Evolutionary conservation across 1,140 invertebrate genomes (phyloP).

Genomic region (Tribolium madens): DNA sequence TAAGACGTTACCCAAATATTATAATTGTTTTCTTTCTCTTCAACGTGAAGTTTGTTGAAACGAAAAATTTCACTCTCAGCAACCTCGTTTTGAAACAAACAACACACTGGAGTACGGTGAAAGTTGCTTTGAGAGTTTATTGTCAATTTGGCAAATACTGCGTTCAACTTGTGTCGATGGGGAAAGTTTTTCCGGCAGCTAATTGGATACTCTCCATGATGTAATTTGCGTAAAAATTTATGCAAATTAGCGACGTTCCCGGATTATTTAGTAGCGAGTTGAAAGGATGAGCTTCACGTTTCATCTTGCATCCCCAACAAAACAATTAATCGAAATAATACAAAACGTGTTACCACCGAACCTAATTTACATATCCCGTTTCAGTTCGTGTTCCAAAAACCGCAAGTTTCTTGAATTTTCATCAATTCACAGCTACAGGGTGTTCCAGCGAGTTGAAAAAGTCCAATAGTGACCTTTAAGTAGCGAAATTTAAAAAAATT

Average conservation of each 20-base stretch:
- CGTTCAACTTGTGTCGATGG: not conserved
- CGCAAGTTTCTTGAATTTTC: too few species aligned
- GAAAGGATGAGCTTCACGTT: not conserved
- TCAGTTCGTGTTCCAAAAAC: too few species aligned
- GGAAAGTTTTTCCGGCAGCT: constrained; percentile 2
- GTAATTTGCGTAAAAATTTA: constrained; percentile 23
- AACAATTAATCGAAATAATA: constrained; percentile 14
- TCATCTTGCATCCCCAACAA: constrained; percentile 6
- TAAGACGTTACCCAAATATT: not conserved
- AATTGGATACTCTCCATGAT: not conserved
- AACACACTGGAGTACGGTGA: not conserved
- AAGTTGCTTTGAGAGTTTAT: not conserved
- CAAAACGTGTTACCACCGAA: not conserved
- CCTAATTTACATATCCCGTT: not conserved
- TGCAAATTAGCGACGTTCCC: constrained; percentile 28
- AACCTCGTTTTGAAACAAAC: not conserved
- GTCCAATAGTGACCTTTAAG: too few species aligned
- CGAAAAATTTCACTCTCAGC: not conserved
- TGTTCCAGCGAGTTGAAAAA: too few species aligned
- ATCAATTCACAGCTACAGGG: too few species aligned
- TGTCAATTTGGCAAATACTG: not conserved
- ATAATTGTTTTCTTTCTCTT: too few species aligned
- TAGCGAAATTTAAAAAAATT: too few species aligned
- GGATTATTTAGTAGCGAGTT: not conserved
- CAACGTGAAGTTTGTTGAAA: too few species aligned